phyloP scores from a whole-genome alignment of 2,888 invertebrate species.

The Andrena bicolor region DNA sequence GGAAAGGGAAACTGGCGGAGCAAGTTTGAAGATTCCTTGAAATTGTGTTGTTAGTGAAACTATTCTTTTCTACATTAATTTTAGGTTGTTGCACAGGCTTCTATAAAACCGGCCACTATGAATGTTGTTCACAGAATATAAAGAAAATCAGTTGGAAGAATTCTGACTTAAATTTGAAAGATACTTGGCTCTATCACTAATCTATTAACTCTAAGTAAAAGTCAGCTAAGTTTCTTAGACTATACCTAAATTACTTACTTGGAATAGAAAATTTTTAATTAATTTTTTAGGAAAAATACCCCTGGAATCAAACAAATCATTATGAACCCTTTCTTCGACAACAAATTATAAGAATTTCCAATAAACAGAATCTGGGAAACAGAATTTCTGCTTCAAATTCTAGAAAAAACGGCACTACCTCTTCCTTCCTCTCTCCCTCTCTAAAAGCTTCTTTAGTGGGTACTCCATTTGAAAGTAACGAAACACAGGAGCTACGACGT shows the following conservation, averaged over 20 bases:
- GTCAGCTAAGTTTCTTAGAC: neutral
- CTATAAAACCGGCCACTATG: neutral
- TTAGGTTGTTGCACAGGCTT: too few relatives aligned
- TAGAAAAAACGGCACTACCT: slow-evolving; percentile 4
- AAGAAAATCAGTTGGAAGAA: neutral
- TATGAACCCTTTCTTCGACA: neutral
- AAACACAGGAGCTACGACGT: neutral
- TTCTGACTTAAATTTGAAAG: too few relatives aligned
- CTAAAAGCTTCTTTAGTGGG: slow-evolving; percentile 11
- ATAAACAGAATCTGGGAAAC: neutral
- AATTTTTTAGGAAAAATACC: neutral
- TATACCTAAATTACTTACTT: too few relatives aligned
- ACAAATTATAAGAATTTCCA: neutral
- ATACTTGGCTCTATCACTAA: neutral
- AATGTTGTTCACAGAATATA: neutral
- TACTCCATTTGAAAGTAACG: neutral
- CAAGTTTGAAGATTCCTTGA: neutral
- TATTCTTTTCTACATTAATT: neutral
- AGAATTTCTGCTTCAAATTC: neutral
- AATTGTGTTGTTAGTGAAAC: neutral
- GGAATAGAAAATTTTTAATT: neutral
- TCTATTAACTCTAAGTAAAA: neutral
- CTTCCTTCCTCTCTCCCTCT: neutral
- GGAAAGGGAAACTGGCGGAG: slow-evolving; percentile 1
- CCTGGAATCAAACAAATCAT: too few relatives aligned